phyloP scores from a whole-genome alignment of 2,797 vertebrate species.

The Peromyscus nudipes region DNA sequence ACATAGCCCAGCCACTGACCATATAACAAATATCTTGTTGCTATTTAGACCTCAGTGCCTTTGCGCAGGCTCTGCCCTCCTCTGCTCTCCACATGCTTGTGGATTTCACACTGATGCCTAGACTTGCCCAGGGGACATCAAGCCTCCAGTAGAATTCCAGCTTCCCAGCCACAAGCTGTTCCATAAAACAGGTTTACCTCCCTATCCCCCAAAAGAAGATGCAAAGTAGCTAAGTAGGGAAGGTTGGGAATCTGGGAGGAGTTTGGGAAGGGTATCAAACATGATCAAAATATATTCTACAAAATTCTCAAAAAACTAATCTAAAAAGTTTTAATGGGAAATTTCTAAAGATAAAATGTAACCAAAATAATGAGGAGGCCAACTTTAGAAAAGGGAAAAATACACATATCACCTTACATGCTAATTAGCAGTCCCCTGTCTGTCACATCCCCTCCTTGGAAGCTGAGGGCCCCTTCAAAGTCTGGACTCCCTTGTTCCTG shows the following conservation, averaged over 20 bases:
- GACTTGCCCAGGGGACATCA: neutral
- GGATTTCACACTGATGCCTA: neutral
- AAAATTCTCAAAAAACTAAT: neutral
- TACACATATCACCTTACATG: neutral
- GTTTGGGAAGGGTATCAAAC: neutral
- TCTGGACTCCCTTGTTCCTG: neutral
- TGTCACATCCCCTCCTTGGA: neutral
- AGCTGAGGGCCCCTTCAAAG: neutral
- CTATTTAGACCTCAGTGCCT: neutral
- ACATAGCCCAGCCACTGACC: neutral
- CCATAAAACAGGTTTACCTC: neutral
- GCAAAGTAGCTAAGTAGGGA: neutral
- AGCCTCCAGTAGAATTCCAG: neutral
- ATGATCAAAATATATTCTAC: neutral
- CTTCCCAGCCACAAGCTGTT: neutral
- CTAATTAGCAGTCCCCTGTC: neutral
- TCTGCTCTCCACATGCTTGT: neutral
- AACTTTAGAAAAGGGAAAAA: neutral
- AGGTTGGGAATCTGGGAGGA: neutral
- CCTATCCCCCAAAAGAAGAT: neutral
- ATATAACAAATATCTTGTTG: neutral
- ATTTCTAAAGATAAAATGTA: neutral
- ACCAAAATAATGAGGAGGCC: neutral
- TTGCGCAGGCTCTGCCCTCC: neutral
- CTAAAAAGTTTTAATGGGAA: neutral